Conservation (phyloP, 2,113 vertebrate species). For the Piprites chloris region DNA sequence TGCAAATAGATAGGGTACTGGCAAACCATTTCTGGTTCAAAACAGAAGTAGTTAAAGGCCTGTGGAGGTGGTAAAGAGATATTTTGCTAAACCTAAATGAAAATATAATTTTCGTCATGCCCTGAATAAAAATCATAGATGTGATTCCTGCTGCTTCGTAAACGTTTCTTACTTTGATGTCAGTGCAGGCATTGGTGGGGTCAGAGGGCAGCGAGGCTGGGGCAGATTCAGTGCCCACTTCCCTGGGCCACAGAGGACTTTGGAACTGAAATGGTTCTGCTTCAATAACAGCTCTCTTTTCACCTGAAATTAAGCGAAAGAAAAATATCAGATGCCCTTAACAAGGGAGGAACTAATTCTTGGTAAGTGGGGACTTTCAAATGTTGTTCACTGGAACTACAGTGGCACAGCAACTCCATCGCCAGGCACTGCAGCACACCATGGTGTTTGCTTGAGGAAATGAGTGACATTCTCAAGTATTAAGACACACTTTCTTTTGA, state of each 20-base stretch:
- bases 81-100: background rate
- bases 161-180: background rate
- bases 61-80: background rate
- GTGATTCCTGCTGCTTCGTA: background rate
- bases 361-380: background rate
- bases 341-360: background rate
- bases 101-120: background rate
- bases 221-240: accelerated
- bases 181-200: background rate
- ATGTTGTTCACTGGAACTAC: background rate
- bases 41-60: background rate
- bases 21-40: background rate
- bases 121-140: background rate
- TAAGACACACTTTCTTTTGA: background rate
- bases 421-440: accelerated
- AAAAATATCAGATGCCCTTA: background rate
- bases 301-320: background rate
- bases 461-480: background rate
- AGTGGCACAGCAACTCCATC: accelerated
- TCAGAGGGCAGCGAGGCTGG: accelerated
- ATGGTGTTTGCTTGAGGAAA: background rate
- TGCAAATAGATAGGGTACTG: background rate
- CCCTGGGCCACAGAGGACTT: background rate
- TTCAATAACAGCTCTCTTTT: background rate
- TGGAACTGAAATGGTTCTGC: background rate